Evolutionary conservation across 2,113 vertebrate genomes (phyloP).

Genomic region (Orycteropus afer): DNA sequence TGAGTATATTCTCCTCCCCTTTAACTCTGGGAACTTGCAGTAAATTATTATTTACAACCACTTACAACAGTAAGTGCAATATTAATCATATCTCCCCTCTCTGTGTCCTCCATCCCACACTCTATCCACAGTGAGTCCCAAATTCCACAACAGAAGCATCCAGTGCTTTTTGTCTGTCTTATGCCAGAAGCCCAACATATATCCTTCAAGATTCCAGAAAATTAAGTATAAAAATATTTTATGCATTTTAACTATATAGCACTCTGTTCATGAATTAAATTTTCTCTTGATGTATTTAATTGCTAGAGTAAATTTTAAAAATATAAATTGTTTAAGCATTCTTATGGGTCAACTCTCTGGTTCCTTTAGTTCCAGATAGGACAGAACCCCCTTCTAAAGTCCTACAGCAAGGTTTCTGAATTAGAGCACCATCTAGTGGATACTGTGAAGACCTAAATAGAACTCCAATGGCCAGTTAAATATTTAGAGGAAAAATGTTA

Average conservation of each 20-base stretch:
- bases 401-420: not conserved
- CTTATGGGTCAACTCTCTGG: not conserved
- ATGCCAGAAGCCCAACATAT: constrained; percentile 64
- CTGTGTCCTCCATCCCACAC: not conserved
- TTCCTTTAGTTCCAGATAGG: not conserved
- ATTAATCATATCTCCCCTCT: constrained; percentile 34
- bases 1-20: not conserved
- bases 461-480: not conserved
- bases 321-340: not conserved
- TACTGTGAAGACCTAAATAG: not conserved
- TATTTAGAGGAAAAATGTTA: rapidly evolving
- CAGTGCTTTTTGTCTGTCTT: constrained; percentile 78
- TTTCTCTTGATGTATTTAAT: not conserved
- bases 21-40: constrained; percentile 49
- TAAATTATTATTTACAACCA: constrained; percentile 74
- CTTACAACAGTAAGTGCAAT: not conserved
- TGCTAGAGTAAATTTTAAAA: not conserved
- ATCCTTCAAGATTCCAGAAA: constrained; percentile 79
- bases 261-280: not conserved
- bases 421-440: constrained; percentile 44
- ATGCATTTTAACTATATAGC: not conserved
- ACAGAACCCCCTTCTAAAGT: not conserved
- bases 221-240: constrained; percentile 78
- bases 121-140: constrained; percentile 73
- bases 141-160: constrained; percentile 74